Evolutionary conservation across 1,140 invertebrate species (phyloP), one percentile per base, ranked within the genome.

Genomic region (Antheraea pernyi): DNA sequence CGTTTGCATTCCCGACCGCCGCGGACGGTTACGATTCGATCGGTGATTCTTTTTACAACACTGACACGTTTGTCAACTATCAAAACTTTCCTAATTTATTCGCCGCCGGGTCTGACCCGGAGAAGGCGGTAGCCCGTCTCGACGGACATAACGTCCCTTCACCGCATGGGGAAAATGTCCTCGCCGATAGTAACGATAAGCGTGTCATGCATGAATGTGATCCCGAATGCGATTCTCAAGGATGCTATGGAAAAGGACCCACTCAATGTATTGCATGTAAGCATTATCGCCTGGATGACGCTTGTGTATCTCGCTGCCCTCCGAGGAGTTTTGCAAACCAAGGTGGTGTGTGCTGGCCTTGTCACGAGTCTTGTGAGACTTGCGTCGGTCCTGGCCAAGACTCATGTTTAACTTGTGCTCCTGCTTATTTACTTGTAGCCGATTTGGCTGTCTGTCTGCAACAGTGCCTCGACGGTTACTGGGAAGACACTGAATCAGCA

Each of bases 391-490:
- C 96, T 7, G 96, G 96, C n/a, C 96, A 96, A 77, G 96, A 97
- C 79, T 96, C 95, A 58, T 97, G 97, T 83, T 91, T 97, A 4
- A 95, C 96, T 9, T 97, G 97, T 89, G 96, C 96, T 0, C 96
- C 96, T 6, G 95, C 96, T 59, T 95, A 97, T 84, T 92, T 97
- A 18, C 92, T 96, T 81, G 95, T 97, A 66, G 95, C 95, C 6
- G 96, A 97, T 92, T 91, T 97, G 53, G 96, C 96, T 48, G 95
- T 97, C 3, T 97, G 96, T 75, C 86, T 97, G 58, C 96, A 97
- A 80, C 95, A 96, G 77, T 98, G 97, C 82, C 97, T 96, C 0
- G 97, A 97, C 79, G 96, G 96, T 53, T 98, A 97, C 79, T 97
- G 95, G 86, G 96, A 97, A 92, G 96, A 97, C 89, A 94, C 93